These are phyloP conservation scores for Sebastes paucispinis DNA, from an alignment of 2,797 vertebrate species.

Conservation along the genomic window DNA sequence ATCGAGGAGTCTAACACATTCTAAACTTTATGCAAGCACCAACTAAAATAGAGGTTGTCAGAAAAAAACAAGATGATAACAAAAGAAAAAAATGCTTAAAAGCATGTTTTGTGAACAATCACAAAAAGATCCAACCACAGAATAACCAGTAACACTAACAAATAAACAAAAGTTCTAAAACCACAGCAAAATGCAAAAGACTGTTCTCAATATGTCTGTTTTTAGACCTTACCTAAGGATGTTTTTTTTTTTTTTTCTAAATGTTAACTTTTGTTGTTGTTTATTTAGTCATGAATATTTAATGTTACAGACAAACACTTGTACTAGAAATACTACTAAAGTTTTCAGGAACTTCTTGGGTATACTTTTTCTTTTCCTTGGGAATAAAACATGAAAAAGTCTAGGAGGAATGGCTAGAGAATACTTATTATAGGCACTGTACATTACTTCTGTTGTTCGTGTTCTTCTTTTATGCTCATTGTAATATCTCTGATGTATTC, in stretches of 20 bases:
- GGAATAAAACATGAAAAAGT: slow-evolving; percentile 41
- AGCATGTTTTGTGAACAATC: background rate
- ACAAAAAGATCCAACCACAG: background rate
- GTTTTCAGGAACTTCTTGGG: slow-evolving; percentile 20
- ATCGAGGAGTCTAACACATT: no score
- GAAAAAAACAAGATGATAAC: background rate
- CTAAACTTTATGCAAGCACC: background rate
- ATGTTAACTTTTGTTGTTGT: slow-evolving; percentile 26
- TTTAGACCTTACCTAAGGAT: background rate
- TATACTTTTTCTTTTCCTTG: slow-evolving; percentile 8
- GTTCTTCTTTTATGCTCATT: slow-evolving; percentile 37
- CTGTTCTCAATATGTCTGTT: background rate
- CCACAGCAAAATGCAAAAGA: background rate
- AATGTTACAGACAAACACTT: background rate
- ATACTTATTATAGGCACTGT: slow-evolving; percentile 46
- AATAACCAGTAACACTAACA: background rate
- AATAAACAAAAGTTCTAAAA: background rate
- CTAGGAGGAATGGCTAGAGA: slow-evolving; percentile 1
- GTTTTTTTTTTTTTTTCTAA: background rate
- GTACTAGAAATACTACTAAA: slow-evolving; percentile 19
- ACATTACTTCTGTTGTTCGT: slow-evolving; percentile 9
- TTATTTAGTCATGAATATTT: slow-evolving; percentile 35
- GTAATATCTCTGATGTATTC: slow-evolving; percentile 61
- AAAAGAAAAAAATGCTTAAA: background rate
- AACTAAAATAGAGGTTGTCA: background rate